A percentile compares a stretch with the other conserved stretches of the same genome.
phyloP scores from a whole-genome alignment of 1,140 invertebrate species.

The Danaus plexippus region DNA sequence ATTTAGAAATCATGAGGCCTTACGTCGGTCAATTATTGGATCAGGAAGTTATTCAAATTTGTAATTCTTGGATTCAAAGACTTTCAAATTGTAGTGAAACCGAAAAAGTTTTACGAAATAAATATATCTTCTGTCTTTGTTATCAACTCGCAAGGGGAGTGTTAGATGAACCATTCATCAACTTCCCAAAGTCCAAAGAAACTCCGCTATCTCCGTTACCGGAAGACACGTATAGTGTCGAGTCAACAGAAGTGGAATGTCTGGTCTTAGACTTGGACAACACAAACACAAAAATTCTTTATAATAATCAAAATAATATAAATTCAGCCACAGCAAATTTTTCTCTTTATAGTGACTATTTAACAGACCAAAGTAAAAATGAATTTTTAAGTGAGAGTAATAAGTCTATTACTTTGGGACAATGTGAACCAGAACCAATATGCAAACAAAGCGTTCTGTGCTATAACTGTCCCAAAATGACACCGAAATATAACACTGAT shows the following conservation, averaged over 20 bases:
- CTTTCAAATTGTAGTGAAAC: conserved; percentile 38
- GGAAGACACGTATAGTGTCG: conserved; percentile 33
- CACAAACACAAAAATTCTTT: conserved; percentile 26
- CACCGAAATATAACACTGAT: conserved; percentile 1
- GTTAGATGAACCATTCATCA: conserved; percentile 46
- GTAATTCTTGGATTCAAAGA: conserved; percentile 51
- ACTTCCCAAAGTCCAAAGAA: conserved; percentile 23
- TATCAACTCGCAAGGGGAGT: conserved; percentile 49
- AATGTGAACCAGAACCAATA: background rate
- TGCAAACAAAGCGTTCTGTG: conserved; percentile 4
- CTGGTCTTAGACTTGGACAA: conserved; percentile 34
- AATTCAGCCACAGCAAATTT: conserved; percentile 8
- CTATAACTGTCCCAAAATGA: conserved; percentile 6
- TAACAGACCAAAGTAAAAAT: conserved; percentile 4
- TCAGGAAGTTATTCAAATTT: conserved; percentile 38
- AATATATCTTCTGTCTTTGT: conserved; percentile 49
- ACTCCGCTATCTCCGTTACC: conserved; percentile 18
- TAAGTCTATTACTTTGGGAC: conserved; percentile 1
- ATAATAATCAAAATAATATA: conserved; percentile 22
- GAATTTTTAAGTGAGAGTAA: background rate
- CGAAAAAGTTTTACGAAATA: conserved; percentile 50
- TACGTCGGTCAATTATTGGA: conserved; percentile 43
- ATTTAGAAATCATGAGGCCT: conserved; percentile 49
- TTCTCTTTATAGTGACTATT: conserved; percentile 5
- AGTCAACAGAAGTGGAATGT: conserved; percentile 43